Percentiles rank a stretch among this genome's conserved stretches.
These are phyloP conservation scores for Vandiemenella viatica DNA, from an alignment of 2,888 invertebrate species.

Conservation along the genomic window DNA sequence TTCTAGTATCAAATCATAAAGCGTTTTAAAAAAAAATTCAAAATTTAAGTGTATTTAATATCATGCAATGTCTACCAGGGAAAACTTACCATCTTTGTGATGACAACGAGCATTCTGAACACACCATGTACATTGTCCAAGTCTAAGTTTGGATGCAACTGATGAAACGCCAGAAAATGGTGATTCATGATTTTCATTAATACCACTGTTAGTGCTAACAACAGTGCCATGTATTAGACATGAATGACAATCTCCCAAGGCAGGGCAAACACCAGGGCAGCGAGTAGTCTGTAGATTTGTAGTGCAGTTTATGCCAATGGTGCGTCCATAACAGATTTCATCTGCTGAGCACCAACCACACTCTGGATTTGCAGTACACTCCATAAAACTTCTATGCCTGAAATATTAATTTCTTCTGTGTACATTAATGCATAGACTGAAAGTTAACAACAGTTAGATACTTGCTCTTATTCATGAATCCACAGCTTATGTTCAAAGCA, in stretches of 20 bases:
- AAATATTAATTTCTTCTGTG: no score
- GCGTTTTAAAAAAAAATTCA: no score
- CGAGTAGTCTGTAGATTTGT: constrained; percentile 77
- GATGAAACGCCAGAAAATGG: constrained; percentile 29
- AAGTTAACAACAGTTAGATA: no score
- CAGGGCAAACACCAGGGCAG: constrained; percentile 79
- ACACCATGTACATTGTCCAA: constrained; percentile 81
- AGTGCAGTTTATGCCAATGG: constrained; percentile 76
- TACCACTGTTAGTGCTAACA: constrained; percentile 30
- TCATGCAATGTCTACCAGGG: no score
- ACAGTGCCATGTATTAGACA: constrained; percentile 68
- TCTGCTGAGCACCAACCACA: constrained; percentile 88
- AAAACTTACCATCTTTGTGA: constrained; percentile 53
- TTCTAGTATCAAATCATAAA: no score
- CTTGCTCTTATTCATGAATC: no score
- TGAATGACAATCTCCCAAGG: constrained; percentile 76
- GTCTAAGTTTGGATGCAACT: constrained; percentile 59
- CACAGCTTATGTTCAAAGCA: no score
- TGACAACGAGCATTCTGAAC: constrained; percentile 85
- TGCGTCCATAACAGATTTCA: constrained; percentile 66
- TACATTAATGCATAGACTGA: no score
- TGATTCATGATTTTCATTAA: constrained; percentile 21
- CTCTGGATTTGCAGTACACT: constrained; percentile 79
- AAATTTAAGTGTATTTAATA: no score
- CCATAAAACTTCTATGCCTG: constrained; percentile 55